Evolutionary conservation across 2,113 vertebrate species (phyloP).

Genomic region (Brevimyrus niger): DNA sequence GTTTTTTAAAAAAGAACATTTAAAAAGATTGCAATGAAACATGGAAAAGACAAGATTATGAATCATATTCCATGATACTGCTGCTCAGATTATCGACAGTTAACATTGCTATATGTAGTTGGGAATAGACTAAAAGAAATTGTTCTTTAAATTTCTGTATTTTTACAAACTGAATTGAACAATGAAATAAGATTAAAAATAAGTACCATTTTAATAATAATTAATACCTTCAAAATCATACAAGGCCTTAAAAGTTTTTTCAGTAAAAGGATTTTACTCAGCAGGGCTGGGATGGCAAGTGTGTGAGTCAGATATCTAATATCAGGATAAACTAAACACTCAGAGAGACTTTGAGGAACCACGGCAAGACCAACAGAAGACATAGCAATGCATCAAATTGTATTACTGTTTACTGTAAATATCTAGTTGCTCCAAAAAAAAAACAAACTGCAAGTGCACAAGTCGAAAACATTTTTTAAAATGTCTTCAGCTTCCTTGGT

Average conservation of each 20-base stretch:
- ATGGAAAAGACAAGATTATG: neutral
- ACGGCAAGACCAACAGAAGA: too few species aligned
- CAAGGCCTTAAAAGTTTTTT: neutral
- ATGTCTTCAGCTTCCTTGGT: too few species aligned
- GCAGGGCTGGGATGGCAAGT: too few species aligned
- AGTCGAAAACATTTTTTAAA: too few species aligned
- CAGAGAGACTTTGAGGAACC: too few species aligned
- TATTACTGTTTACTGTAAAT: too few species aligned
- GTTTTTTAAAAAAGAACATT: neutral
- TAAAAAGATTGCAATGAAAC: neutral
- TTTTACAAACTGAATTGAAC: neutral
- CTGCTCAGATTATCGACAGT: neutral
- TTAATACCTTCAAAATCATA: neutral
- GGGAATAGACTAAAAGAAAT: neutral
- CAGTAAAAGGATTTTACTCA: constrained; percentile 22
- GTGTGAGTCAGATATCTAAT: too few species aligned
- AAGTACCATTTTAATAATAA: neutral
- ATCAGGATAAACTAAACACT: too few species aligned
- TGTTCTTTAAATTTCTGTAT: neutral
- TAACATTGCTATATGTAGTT: neutral
- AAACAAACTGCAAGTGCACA: too few species aligned
- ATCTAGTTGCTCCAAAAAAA: too few species aligned
- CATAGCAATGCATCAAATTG: too few species aligned
- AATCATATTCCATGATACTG: neutral
- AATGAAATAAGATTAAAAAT: neutral